These are phyloP conservation scores for Trogon melanurus DNA, from an alignment of 2,113 vertebrate genomes.

Conservation along the genomic window DNA sequence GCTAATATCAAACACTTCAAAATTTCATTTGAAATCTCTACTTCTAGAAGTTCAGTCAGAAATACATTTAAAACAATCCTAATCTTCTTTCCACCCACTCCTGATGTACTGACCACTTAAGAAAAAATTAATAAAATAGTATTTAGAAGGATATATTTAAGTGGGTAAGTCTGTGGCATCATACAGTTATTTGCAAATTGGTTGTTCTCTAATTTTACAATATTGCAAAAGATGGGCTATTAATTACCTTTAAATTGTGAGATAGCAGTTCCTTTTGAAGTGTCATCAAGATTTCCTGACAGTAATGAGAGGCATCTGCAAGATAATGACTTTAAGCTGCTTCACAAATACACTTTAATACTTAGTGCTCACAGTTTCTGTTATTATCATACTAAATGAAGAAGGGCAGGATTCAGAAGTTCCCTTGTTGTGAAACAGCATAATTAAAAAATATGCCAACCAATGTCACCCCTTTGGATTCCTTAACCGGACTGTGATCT, in stretches of 20 bases:
- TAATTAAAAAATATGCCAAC: background rate
- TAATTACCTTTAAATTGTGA: background rate
- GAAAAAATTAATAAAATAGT: background rate
- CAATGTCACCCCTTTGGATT: background rate
- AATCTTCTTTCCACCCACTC: background rate
- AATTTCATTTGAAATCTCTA: background rate
- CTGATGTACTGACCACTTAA: too few relatives aligned
- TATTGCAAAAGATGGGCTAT: slow-evolving; percentile 6
- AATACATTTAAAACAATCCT: background rate
- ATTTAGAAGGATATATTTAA: background rate
- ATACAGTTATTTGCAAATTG: background rate
- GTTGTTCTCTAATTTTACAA: background rate
- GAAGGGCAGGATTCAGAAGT: background rate
- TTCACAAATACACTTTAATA: slow-evolving; percentile 16
- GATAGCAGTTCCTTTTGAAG: background rate
- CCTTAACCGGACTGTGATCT: background rate
- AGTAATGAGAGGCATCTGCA: background rate
- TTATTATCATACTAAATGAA: slow-evolving; percentile 8
- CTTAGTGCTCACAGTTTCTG: background rate
- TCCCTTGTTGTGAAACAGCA: background rate
- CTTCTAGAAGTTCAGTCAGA: background rate
- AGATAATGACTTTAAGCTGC: slow-evolving; percentile 29
- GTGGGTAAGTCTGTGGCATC: background rate
- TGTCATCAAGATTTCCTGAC: slow-evolving; percentile 21
- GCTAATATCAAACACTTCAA: background rate